Conservation (phyloP, 2,113 vertebrate species). For the Oreotragus oreotragus region DNA sequence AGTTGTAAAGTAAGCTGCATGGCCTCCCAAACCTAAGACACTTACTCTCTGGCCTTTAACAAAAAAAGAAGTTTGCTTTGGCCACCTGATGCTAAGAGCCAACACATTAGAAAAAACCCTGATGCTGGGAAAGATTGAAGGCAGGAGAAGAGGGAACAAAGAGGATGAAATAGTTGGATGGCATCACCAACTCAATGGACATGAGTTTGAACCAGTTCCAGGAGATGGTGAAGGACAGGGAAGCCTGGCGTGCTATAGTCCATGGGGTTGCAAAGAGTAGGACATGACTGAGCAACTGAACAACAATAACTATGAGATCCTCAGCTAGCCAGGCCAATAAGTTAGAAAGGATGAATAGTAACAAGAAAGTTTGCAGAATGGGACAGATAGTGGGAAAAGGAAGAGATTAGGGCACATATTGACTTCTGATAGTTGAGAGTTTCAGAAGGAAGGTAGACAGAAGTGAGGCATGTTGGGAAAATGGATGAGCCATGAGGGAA, state of each 20-base stretch:
- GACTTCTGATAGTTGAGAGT: neutral
- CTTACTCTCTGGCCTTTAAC: neutral
- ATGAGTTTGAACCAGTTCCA: neutral
- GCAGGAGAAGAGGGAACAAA: neutral
- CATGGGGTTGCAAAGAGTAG: neutral
- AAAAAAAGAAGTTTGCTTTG: neutral
- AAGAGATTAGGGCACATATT: neutral
- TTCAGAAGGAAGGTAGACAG: neutral
- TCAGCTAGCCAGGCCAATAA: neutral
- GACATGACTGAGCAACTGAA: neutral
- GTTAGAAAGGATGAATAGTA: neutral
- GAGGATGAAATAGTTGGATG: neutral
- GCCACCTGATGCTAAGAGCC: neutral
- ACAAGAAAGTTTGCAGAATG: neutral
- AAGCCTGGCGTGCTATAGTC: fast-evolving
- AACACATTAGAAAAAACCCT: neutral
- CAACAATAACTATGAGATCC: neutral
- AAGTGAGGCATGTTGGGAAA: neutral
- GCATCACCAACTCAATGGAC: neutral
- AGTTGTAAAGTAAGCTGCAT: neutral
- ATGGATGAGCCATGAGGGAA: neutral
- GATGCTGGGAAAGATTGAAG: neutral
- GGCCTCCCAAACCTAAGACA: neutral
- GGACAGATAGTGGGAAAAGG: neutral
- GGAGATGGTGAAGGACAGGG: neutral